A percentile compares a stretch with the other conserved stretches of the same genome.
Conservation (phyloP, 2,113 vertebrate genomes). For the Anhinga rufa region DNA sequence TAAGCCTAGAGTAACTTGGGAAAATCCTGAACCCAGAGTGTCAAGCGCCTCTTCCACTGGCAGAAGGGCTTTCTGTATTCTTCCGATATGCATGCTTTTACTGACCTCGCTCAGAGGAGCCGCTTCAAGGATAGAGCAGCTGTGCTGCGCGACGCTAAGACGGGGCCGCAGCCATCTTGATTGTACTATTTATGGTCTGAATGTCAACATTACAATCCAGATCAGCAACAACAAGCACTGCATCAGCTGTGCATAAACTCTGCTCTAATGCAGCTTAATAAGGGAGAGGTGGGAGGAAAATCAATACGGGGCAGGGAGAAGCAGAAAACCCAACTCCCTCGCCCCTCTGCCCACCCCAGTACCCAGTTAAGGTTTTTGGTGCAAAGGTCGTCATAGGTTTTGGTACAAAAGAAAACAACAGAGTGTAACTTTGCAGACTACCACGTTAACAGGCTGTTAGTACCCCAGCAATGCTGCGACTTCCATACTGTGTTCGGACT, state of each 20-base stretch:
- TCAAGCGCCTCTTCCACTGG: background rate
- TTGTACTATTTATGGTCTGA: background rate
- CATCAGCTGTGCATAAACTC: background rate
- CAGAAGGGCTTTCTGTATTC: background rate
- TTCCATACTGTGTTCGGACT: background rate
- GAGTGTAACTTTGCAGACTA: background rate
- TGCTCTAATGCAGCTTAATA: background rate
- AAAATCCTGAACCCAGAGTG: background rate
- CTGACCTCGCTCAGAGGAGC: background rate
- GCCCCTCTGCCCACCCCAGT: background rate
- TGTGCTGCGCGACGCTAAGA: background rate
- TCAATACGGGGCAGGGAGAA: background rate
- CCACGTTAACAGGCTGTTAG: background rate
- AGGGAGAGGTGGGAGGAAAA: background rate
- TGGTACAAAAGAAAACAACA: background rate
- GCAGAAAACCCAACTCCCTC: background rate
- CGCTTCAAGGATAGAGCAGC: background rate
- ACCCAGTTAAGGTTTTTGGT: background rate
- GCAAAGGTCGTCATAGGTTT: background rate
- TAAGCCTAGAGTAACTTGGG: background rate
- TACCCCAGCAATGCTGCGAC: background rate
- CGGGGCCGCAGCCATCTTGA: background rate
- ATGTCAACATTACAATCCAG: background rate
- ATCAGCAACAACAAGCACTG: background rate
- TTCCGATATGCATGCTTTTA: background rate